A percentile compares a stretch with the other conserved stretches of the same genome.
These are phyloP conservation scores for Indicator indicator DNA, from an alignment of 2,113 vertebrate genomes.

Conservation along the genomic window DNA sequence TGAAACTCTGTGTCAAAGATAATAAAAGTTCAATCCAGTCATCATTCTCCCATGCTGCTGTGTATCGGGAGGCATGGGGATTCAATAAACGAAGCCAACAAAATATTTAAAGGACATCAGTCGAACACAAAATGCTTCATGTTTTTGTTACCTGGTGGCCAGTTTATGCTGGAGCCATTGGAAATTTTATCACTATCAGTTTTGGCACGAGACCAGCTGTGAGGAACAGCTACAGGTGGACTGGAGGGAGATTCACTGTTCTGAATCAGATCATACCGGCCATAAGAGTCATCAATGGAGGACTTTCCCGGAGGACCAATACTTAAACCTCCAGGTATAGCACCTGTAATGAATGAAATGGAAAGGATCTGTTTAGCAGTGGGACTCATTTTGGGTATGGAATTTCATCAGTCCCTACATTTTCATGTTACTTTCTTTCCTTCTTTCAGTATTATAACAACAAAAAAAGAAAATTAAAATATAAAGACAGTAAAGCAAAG, in stretches of 20 bases:
- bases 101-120: accelerated
- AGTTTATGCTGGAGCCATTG: slow-evolving; percentile 96
- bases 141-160: slow-evolving; percentile 90
- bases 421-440: not conserved
- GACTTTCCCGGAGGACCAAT: slow-evolving; percentile 90
- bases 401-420: not conserved
- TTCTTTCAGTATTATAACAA: not conserved
- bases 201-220: slow-evolving; percentile 97
- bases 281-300: slow-evolving; percentile 93
- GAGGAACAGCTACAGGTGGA: slow-evolving; percentile 88
- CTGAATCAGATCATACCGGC: slow-evolving; percentile 92
- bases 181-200: slow-evolving; percentile 92
- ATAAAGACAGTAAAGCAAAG: not conserved
- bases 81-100: not conserved
- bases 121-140: not conserved
- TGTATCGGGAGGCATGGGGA: not conserved
- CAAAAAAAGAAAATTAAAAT: not conserved
- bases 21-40: not conserved
- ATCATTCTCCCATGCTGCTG: not conserved
- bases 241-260: slow-evolving; percentile 92
- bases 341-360: slow-evolving; percentile 74
- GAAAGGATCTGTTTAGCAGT: not conserved
- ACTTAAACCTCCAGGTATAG: slow-evolving; percentile 91
- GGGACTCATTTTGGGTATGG: not conserved
- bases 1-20: slow-evolving; percentile 88